Base-by-base conservation (phyloP, 2,797 vertebrate species). In the Leptoclinus maculatus region DNA sequence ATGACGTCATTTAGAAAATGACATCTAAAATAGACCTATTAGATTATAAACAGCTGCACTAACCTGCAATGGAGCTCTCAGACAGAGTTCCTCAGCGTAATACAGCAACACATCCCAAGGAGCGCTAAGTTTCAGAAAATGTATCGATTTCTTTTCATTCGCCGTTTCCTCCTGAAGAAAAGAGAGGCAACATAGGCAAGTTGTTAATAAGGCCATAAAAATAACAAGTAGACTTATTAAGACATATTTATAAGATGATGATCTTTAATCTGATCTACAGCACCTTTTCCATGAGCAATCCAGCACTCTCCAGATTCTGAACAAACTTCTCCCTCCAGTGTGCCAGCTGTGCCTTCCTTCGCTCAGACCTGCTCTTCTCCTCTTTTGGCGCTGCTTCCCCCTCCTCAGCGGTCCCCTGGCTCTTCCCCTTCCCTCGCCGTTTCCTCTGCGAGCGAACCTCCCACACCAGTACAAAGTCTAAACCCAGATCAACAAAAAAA, bases 401-500 rank as follows among this genome's bases (percentile, higher is more conserved):
- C 51, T 87, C 87, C 65, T 74, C 84, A 13, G 34, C 19, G 1
- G 16, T 45, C 57, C 1, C 63, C 60, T 72, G 70, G 7, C 39
- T 74, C 62, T 79, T 83, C 25, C 51, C 73, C 54, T 87, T 91
- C 65, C 75, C 80, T 66, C 88, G 85, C 23, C 83, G 83, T 74
- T 93, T 96, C 79, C 86, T 92, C 5, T 74, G 81, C 0, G 92
- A 91, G 17, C 93, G 94, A 49, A 96, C 78, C 81, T 96, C 95
- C 95, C 95, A 96, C 43, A 94, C 92, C 66, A 96, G 91, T 17
- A 96, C 91, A 38, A 95, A 96, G 88, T 96, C 96, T 95, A 69
- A 49, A 68, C 29, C n/a, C 66, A 60, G 34, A 74, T 16, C 3
- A n/a, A 63, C 2, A 73, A 66, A 73, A 64, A 62, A 9, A 56